phyloP scores from a whole-genome alignment of 2,797 vertebrate species.

The Periparus ater region DNA sequence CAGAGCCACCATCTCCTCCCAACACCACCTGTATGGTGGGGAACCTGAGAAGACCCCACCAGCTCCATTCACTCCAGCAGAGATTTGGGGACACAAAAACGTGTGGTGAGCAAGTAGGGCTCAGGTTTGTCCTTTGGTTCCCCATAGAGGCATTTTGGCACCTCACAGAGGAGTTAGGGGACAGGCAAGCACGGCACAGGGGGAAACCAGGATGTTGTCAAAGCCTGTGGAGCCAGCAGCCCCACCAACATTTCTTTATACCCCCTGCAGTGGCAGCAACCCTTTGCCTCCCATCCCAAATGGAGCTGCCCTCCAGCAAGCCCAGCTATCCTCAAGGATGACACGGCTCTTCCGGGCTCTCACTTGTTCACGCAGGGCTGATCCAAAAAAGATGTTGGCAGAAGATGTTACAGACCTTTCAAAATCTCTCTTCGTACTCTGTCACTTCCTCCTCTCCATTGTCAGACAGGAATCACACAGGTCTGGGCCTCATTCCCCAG shows the following conservation, averaged over 20 bases:
- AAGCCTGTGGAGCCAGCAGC: background rate
- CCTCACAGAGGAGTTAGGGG: background rate
- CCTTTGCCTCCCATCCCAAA: background rate
- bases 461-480: background rate
- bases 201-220: rapidly evolving
- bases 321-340: background rate
- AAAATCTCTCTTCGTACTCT: background rate
- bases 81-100: background rate
- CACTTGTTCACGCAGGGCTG: background rate
- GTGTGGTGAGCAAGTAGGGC: background rate
- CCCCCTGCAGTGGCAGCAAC: background rate
- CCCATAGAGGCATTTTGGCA: background rate
- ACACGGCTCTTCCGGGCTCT: rapidly evolving
- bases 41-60: background rate
- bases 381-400: slow-evolving; percentile 31
- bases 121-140: background rate
- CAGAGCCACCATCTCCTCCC: background rate
- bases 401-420: slow-evolving; percentile 5
- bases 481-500: background rate
- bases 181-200: background rate
- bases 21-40: background rate
- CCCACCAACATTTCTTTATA: no score
- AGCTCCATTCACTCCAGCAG: background rate
- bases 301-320: background rate
- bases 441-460: background rate